Conservation (phyloP, 2,113 vertebrate genomes). For the Zapornia atra region DNA sequence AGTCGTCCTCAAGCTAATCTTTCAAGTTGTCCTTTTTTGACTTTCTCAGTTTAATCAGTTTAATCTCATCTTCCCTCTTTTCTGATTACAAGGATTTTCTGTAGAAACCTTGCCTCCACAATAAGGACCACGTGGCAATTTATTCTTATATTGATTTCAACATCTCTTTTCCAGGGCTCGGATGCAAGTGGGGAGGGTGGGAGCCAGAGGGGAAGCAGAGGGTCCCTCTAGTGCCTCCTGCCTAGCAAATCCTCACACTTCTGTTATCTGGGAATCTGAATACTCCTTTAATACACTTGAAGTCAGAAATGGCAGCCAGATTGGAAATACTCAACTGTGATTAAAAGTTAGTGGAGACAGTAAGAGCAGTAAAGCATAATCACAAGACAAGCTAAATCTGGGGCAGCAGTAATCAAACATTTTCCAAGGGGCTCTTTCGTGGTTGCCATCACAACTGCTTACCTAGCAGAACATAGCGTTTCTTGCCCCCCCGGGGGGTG, state of each 20-base stretch:
- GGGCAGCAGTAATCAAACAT: not conserved
- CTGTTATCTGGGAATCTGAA: not conserved
- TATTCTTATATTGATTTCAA: slow-evolving; percentile 80
- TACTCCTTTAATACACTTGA: not conserved
- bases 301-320: slow-evolving; percentile 37
- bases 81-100: slow-evolving; percentile 84
- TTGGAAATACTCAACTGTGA: slow-evolving; percentile 6
- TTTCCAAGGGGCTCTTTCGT: not conserved
- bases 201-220: not conserved
- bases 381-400: not conserved
- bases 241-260: not conserved
- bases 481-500: not conserved
- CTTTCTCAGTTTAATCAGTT: slow-evolving; percentile 86
- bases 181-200: not conserved
- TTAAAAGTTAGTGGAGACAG: not conserved
- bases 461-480: not conserved
- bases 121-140: slow-evolving; percentile 77
- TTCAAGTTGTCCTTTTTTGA: slow-evolving; percentile 86
- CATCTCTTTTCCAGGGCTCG: slow-evolving; percentile 55
- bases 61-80: slow-evolving; percentile 83
- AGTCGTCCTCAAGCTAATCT: slow-evolving; percentile 78
- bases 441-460: not conserved
- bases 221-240: not conserved
- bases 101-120: slow-evolving; percentile 76
- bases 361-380: not conserved